Base-by-base conservation (phyloP, 92 coral and sea anemone genomes). In the Micromussa lordhowensis region DNA sequence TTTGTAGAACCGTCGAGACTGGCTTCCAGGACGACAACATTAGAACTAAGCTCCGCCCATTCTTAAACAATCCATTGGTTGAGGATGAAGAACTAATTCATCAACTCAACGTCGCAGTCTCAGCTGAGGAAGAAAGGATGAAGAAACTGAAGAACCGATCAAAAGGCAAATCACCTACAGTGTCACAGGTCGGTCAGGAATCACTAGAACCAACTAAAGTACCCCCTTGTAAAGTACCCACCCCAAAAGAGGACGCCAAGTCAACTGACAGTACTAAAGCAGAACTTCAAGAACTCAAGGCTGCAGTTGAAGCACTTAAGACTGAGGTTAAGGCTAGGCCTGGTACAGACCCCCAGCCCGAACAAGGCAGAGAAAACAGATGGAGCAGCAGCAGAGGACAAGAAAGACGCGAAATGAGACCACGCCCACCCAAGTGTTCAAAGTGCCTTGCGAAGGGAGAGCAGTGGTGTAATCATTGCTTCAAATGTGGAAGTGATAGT, bases 401-500 rank as follows among this genome's bases (percentile, higher is more conserved):
- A 55, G 79, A 74, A 74, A 59, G 68, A 80, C 32, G 22, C 5
- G 66, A 66, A 19, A 6, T 22, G 17, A 82, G 79, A 84, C 85
- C 85, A 55, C 40, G 59, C 68, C 90, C 80, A 18, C 28, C 90
- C 15, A 48, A 82, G 63, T 93, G 95, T 77, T 61, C 80, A 64
- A 14, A 53, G 2, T 92, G 93, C 83, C 68, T 83, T 21, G 88
- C 70, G 19, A 91, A 53, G 7, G 83, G 81, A 22, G 68, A 66
- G 29, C 82, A 81, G 26, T 58, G 84, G 74, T 89, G 93, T 82
- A 35, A 72, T 79, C 93, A 94, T 78, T 94, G 94, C 38, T 94
- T 94, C 68, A 92, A 82, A 82, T 94, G 96, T 87, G 96, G 94
- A 9, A 84, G 92, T 63, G 93, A 89, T 61, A 86, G 79, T 54